These are phyloP conservation scores for Siphlonurus alternatus DNA, from an alignment of 2,888 invertebrate species.

Conservation along the genomic window DNA sequence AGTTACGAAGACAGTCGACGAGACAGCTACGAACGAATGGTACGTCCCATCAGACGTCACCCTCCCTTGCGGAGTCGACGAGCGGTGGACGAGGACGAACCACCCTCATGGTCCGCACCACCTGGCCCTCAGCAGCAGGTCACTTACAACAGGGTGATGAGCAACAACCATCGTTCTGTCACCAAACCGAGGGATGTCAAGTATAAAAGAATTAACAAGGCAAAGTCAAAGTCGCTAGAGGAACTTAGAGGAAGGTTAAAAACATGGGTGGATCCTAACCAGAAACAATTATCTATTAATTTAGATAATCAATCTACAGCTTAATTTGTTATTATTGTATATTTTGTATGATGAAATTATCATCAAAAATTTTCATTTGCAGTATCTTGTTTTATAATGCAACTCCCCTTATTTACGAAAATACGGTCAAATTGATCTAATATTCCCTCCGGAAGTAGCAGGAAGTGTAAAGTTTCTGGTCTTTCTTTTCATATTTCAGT, in stretches of 20 bases:
- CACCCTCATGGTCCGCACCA: neutral
- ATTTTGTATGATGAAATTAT: too few species aligned
- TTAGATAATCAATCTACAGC: too few species aligned
- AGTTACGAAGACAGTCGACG: neutral
- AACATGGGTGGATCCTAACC: conserved; percentile 32
- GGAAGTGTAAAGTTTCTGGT: too few species aligned
- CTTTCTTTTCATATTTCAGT: too few species aligned
- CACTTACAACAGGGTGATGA: conserved; percentile 74
- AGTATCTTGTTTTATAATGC: too few species aligned
- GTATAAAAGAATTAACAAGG: conserved; percentile 79
- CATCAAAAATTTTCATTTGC: too few species aligned
- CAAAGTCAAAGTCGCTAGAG: conserved; percentile 75
- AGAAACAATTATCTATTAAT: too few species aligned
- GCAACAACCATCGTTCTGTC: conserved; percentile 65
- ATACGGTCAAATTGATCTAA: too few species aligned
- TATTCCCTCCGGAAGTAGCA: too few species aligned
- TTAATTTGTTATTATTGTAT: too few species aligned
- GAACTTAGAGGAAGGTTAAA: conserved; percentile 62
- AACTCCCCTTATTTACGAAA: too few species aligned
- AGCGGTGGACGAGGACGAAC: neutral
- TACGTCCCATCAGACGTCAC: neutral
- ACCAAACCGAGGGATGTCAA: conserved; percentile 84
- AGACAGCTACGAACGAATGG: neutral
- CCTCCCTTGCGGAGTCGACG: neutral
- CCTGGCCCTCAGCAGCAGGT: conserved; percentile 7